These are phyloP conservation scores for Gerosis bhagava DNA, from an alignment of 2,888 invertebrate genomes.

Conservation along the genomic window DNA sequence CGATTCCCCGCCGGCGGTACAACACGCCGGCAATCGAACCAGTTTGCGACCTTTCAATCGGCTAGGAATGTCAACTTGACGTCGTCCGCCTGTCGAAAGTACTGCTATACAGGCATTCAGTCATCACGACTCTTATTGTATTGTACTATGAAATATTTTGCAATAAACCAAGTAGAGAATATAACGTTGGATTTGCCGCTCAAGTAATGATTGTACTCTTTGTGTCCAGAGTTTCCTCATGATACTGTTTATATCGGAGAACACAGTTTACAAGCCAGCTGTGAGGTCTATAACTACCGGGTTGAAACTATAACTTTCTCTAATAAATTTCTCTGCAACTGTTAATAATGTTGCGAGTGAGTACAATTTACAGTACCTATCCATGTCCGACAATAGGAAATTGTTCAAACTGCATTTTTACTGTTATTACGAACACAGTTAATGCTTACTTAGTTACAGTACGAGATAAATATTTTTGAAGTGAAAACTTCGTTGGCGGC, in stretches of 20 bases:
- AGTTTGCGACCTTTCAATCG: conserved; percentile 56
- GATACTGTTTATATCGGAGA: conserved; percentile 46
- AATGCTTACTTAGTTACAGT: too few relatives aligned
- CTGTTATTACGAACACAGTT: not conserved
- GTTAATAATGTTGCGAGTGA: conserved; percentile 21
- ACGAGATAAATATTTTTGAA: too few relatives aligned
- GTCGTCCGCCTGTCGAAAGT: conserved; percentile 50
- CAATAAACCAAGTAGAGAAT: not conserved
- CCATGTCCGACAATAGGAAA: not conserved
- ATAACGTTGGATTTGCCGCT: conserved; percentile 43
- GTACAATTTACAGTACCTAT: conserved; percentile 4
- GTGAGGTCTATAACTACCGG: conserved; percentile 26
- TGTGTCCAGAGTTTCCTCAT: conserved; percentile 54
- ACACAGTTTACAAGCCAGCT: conserved; percentile 33
- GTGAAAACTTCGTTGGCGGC: too few relatives aligned
- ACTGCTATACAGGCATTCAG: conserved; percentile 44
- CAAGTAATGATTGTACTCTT: conserved; percentile 51
- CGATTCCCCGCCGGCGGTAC: conserved; percentile 2
- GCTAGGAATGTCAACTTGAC: conserved; percentile 49
- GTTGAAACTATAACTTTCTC: conserved; percentile 25
- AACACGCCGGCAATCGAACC: conserved; percentile 44
- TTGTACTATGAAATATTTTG: conserved; percentile 17
- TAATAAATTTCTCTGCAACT: conserved; percentile 25
- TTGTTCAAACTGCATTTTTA: not conserved
- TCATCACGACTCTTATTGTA: conserved; percentile 21